These are phyloP conservation scores for Bombycilla garrulus DNA, from an alignment of 2,113 vertebrate genomes.

Conservation along the genomic window DNA sequence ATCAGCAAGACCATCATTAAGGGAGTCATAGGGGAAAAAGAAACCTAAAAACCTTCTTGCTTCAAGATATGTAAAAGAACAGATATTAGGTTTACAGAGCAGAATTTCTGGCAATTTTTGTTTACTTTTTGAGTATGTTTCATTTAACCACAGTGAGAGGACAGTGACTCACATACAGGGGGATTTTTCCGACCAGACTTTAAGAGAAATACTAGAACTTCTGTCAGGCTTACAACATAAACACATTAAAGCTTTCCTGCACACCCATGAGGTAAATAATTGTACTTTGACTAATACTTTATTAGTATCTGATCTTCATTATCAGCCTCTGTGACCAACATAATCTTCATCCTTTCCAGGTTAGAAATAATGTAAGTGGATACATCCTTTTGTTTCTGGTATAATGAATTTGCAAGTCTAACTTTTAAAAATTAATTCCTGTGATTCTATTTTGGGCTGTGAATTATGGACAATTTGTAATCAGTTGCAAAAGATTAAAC, in stretches of 20 bases:
- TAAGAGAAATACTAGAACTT: background rate
- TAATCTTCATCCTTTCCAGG: background rate
- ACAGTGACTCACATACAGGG: background rate
- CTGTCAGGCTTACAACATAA: background rate
- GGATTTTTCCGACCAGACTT: background rate
- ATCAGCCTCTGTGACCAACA: background rate
- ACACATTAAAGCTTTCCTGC: background rate
- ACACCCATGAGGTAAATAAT: background rate
- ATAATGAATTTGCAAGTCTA: background rate
- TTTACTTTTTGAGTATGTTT: background rate
- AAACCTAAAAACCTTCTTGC: background rate
- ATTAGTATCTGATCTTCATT: background rate
- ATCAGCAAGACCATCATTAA: background rate
- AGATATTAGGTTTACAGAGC: background rate
- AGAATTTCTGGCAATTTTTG: background rate
- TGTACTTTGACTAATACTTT: background rate
- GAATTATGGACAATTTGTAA: conserved; percentile 55
- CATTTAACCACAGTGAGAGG: background rate
- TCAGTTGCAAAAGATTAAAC: conserved; percentile 64
- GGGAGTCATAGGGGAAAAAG: background rate
- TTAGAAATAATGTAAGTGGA: background rate
- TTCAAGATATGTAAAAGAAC: background rate
- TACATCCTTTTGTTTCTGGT: background rate
- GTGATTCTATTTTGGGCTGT: conserved; percentile 44
- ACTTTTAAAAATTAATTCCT: conserved; percentile 35